These are phyloP conservation scores for Ophonus ardosiacus DNA, from an alignment of 2,888 invertebrate species.

Conservation along the genomic window DNA sequence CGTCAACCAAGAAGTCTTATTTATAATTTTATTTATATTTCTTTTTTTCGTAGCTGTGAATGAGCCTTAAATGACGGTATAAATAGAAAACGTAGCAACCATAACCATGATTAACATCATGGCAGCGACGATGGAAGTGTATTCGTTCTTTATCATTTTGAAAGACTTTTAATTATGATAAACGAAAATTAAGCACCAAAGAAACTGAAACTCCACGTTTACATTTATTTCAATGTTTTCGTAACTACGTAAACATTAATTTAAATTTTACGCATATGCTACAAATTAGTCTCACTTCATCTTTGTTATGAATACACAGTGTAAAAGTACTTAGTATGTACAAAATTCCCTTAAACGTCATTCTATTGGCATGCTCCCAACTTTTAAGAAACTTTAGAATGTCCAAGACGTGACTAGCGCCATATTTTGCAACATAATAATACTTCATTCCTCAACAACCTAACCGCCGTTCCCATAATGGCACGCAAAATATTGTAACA, in stretches of 20 bases:
- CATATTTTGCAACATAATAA: slow-evolving; percentile 36
- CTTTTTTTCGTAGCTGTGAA: too few relatives aligned
- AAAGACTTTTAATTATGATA: too few relatives aligned
- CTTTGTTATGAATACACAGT: background rate
- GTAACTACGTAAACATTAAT: background rate
- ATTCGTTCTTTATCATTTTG: too few relatives aligned
- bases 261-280: background rate
- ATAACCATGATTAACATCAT: too few relatives aligned
- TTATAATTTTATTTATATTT: too few relatives aligned
- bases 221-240: background rate
- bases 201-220: too few relatives aligned
- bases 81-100: too few relatives aligned
- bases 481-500: background rate
- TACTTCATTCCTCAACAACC: background rate
- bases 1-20: too few relatives aligned
- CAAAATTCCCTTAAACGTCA: background rate
- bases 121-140: too few relatives aligned
- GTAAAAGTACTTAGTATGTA: background rate
- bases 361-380: background rate
- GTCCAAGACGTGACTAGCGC: slow-evolving; percentile 31
- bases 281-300: background rate
- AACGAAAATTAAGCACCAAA: too few relatives aligned
- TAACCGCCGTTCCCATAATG: slow-evolving; percentile 26
- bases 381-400: background rate
- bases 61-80: too few relatives aligned